Base-by-base conservation (phyloP, 2,888 invertebrate species). In the Pardosa pseudoannulata region DNA sequence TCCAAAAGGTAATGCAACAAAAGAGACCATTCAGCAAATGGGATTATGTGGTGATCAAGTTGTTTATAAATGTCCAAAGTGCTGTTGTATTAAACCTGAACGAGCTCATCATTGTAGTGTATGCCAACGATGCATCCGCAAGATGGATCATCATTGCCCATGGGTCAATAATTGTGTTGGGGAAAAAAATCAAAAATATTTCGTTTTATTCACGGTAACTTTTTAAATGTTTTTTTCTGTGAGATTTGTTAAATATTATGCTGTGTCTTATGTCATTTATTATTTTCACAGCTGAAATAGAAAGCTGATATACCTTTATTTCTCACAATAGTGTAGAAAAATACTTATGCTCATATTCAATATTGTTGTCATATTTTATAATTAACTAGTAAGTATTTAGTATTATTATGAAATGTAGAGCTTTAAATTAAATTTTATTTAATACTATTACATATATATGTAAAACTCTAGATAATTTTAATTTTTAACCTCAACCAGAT, bases 101-200 rank as follows among this genome's bases (percentile, higher is more conserved):
- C 93, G 98, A 87, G 98, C 98, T 0, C 98, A 98, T 93, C 98
- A 98, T 91, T 98, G 98, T 92, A 97, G 97, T 0, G 97, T 97
- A 23, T 97, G 97, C 91, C 96, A 97, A 92, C 94, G 97, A 90
- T 96, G 95, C 91, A 95, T 96, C 88, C 92, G 94, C 88, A 96
- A 96, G 93, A 96, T 96, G 96, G 87, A 79, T 64, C 88, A 89
- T 91, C 96, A 96, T 91, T 96, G 96, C 92, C 99, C 98, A 0
- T 98, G 98, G 98, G 97, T 99, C 9, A 99, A 99, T 91, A 99
- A 99, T 92, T 99, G 99, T 92, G 98, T 99, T 1, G 99, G 99
- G 27, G 99, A 99, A 92, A 97, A 96, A 91, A 99, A 99, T 93
- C 99, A 99, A 93, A 99, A 99, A 92, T 99, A 96, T 93, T 99